Percentiles rank a stretch among this genome's conserved stretches.
Conservation (phyloP, 2,888 invertebrate species). For the Mechanitis messenoides region DNA sequence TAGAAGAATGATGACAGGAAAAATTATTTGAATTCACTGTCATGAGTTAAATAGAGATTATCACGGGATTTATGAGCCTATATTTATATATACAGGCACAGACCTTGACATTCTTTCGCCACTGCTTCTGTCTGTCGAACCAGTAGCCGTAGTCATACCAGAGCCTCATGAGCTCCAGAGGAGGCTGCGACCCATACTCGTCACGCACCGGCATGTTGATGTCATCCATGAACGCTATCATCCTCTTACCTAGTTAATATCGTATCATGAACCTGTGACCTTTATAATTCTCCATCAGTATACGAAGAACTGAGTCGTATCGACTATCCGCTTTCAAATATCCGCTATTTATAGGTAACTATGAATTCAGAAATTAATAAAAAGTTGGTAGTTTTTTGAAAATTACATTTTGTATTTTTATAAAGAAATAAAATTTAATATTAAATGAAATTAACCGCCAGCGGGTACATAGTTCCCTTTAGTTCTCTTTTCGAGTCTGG, state of each 20-base stretch:
- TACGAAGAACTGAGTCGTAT: too few species aligned
- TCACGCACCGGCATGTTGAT: slow-evolving; percentile 96
- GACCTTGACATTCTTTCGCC: slow-evolving; percentile 84
- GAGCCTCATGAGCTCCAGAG: slow-evolving; percentile 87
- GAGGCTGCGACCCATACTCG: slow-evolving; percentile 91
- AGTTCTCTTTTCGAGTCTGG: slow-evolving; percentile 90
- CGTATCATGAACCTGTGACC: neutral
- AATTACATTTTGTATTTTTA: too few species aligned
- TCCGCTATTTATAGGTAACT: too few species aligned
- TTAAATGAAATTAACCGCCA: slow-evolving; percentile 68
- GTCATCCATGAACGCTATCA: slow-evolving; percentile 93
- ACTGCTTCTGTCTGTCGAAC: slow-evolving; percentile 89
- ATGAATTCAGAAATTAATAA: too few species aligned
- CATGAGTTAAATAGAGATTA: too few species aligned
- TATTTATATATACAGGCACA: neutral
- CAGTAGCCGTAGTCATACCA: slow-evolving; percentile 94
- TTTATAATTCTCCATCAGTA: neutral
- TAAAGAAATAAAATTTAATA: too few species aligned
- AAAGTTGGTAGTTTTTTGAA: too few species aligned
- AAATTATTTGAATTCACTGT: too few species aligned
- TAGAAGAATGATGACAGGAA: too few species aligned
- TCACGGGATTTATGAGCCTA: too few species aligned
- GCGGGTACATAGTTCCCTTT: slow-evolving; percentile 89
- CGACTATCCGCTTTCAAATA: too few species aligned
- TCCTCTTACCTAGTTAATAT: slow-evolving; percentile 76